Percentiles rank a stretch among this genome's conserved stretches.
phyloP scores from a whole-genome alignment of 2,888 invertebrate species.

The Pyrochroa serraticornis region DNA sequence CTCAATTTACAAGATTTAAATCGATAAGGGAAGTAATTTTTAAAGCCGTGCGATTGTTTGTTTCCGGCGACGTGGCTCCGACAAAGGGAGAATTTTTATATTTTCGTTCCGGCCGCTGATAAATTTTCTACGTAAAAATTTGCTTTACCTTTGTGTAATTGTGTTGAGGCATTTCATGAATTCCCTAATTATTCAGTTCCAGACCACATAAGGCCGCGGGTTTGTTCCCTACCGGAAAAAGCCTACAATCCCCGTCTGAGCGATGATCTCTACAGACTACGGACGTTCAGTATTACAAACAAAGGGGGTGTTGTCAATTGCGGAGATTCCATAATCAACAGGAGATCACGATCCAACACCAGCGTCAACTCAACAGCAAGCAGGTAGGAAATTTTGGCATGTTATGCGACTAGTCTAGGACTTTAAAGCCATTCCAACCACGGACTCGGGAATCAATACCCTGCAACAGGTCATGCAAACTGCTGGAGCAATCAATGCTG shows the following conservation, averaged over 20 bases:
- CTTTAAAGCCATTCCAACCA: no score
- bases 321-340: conserved; percentile 86
- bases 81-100: no score
- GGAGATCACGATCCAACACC: conserved; percentile 84
- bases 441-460: no score
- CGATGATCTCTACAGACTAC: conserved; percentile 82
- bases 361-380: conserved; percentile 86
- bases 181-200: conserved; percentile 65
- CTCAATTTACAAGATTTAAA: neutral
- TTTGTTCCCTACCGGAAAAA: conserved; percentile 85
- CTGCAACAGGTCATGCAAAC: no score
- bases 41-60: neutral
- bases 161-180: no score
- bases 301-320: conserved; percentile 89
- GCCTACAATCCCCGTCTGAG: conserved; percentile 84
- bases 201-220: conserved; percentile 81
- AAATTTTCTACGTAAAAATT: no score
- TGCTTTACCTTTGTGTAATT: no score
- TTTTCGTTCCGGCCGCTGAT: no score
- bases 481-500: no score
- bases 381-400: conserved; percentile 62
- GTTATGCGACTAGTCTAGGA: no score
- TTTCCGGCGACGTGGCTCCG: neutral
- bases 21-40: neutral
- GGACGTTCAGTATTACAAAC: conserved; percentile 86